Percentiles rank a stretch among this genome's conserved stretches.
These are phyloP conservation scores for Caenorhabditis remanei DNA, from an alignment of 1,140 invertebrate genomes.

Conservation along the genomic window DNA sequence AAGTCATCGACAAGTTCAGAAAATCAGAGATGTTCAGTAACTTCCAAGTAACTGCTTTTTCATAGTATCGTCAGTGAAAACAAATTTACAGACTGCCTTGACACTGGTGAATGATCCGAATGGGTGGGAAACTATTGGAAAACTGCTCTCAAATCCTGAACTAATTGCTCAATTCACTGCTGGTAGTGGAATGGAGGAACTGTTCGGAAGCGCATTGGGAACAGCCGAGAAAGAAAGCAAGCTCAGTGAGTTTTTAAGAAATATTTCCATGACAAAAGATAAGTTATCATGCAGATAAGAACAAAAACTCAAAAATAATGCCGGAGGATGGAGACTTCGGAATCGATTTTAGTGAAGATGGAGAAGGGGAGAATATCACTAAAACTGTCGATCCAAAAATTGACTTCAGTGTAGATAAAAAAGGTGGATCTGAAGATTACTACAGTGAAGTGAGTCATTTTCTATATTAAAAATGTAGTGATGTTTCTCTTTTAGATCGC, in stretches of 20 bases:
- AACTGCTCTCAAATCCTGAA: constrained; percentile 75
- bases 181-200: constrained; percentile 44
- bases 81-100: constrained; percentile 72
- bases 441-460: constrained; percentile 39
- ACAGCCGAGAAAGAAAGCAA: constrained; percentile 58
- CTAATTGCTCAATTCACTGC: constrained; percentile 74
- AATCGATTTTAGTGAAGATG: constrained; percentile 70
- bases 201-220: constrained; percentile 66
- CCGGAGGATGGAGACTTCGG: constrained; percentile 73
- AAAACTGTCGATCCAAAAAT: constrained; percentile 66
- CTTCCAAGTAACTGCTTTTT: constrained; percentile 69
- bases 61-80: neutral
- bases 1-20: constrained; percentile 75
- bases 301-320: constrained; percentile 58
- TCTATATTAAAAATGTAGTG: neutral
- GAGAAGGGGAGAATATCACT: constrained; percentile 60
- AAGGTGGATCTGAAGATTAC: constrained; percentile 49
- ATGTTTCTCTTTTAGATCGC: neutral
- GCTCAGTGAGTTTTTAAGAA: neutral
- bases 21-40: constrained; percentile 76
- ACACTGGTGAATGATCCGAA: constrained; percentile 75
- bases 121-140: constrained; percentile 76
- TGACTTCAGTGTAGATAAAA: constrained; percentile 57
- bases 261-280: neutral
- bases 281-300: constrained; percentile 23